Evolutionary conservation across 1,140 invertebrate genomes (phyloP), one percentile per base, ranked within the genome.

Genomic region (Oreohelix idahoensis): DNA sequence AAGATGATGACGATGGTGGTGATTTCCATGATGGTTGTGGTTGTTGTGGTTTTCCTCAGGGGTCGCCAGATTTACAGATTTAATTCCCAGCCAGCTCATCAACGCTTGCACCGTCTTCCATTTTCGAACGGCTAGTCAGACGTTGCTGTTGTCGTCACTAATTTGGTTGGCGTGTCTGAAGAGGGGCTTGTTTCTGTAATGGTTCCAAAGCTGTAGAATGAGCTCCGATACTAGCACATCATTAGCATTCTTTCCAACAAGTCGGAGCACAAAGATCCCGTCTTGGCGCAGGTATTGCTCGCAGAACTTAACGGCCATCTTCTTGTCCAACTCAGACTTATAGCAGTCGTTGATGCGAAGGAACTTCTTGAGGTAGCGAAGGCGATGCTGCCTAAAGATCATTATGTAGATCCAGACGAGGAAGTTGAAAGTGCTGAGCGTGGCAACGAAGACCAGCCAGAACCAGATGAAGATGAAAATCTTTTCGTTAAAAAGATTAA

Each of bases 391-490:
- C 79, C 90, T 83, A 75, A 92, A 91, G n/a, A 92, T 88, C 89
- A 91, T 91, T 51, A 88, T 90, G 88, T 93, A 93, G 45, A 91
- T 85, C 92, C 92, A 93, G 51, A 90, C 86, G 32, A 93, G 85
- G 81, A 93, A 92, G 81, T 91, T 92, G 74, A 93, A 90, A 29
- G 93, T 87, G 84, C 93, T 93, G 74, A 93, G 90, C 26, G 93
- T 87, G 42, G 93, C 91, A 13, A 94, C 92, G 86, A 94, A 93
- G n/a, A 94, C 93, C 79, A 93, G 93, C 94, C 94, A 94, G 88
- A 94, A 94, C 94, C 94, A 94, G 76, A 94, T 91, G 87, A 94
- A 93, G 82, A 94, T 92, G 86, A 94, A 94, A 78, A 94, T 94
- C 87, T 94, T 94, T 87, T 94, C 94, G 87, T 94, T 94, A 88